These are phyloP conservation scores for Hypsopygia costalis DNA, from an alignment of 2,888 invertebrate species.

Conservation along the genomic window DNA sequence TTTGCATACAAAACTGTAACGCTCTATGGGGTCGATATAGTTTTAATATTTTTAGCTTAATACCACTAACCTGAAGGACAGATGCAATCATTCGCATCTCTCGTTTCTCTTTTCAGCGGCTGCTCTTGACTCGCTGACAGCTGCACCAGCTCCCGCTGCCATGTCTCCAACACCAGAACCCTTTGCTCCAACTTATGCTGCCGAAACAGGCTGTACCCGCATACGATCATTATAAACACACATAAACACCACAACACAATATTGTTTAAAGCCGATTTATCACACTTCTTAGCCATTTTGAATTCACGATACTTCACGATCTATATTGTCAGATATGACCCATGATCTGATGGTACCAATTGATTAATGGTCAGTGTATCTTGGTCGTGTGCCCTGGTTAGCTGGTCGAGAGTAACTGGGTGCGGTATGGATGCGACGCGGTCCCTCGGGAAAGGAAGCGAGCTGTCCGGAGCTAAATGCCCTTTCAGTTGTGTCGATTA, in stretches of 20 bases:
- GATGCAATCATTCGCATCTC: conserved; percentile 63
- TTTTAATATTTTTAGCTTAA: too few species aligned
- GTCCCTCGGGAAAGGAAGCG: conserved; percentile 74
- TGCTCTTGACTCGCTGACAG: conserved; percentile 25
- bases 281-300: conserved; percentile 40
- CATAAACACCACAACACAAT: conserved; percentile 68
- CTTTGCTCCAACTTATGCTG: conserved; percentile 64
- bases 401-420: conserved; percentile 29
- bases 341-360: not conserved
- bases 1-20: too few species aligned
- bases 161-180: conserved; percentile 53
- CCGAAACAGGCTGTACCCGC: conserved; percentile 60
- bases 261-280: conserved; percentile 51
- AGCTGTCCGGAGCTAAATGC: conserved; percentile 68
- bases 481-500: conserved; percentile 75
- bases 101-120: conserved; percentile 46
- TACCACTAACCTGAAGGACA: conserved; percentile 62
- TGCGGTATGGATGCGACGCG: conserved; percentile 27
- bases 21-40: too few species aligned
- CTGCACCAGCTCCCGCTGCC: conserved; percentile 30
- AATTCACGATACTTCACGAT: conserved; percentile 28
- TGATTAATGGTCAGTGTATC: conserved; percentile 2
- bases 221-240: conserved; percentile 54
- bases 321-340: conserved; percentile 35
- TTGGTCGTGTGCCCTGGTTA: conserved; percentile 19